Percentiles rank a stretch among this genome's conserved stretches.
These are phyloP conservation scores for Enteromius unitaeniatus DNA, from an alignment of 2,797 vertebrate genomes.

Conservation along the genomic window DNA sequence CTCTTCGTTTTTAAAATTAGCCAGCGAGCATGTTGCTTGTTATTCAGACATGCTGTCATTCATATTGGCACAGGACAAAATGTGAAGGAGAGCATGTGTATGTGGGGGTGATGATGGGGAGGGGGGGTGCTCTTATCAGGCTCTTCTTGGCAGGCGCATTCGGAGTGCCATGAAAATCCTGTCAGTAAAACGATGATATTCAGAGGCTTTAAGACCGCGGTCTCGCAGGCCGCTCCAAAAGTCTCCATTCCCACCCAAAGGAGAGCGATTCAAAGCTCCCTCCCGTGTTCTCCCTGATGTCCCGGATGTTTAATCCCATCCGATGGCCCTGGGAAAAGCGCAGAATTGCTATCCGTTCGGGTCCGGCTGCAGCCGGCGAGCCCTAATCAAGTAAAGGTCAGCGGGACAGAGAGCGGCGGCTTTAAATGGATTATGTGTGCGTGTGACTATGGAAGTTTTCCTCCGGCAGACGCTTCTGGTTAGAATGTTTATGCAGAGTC, in stretches of 20 bases:
- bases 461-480: conserved; percentile 44
- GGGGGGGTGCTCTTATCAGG: conserved; percentile 51
- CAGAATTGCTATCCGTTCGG: conserved; percentile 36
- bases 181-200: conserved; percentile 49
- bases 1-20: conserved; percentile 57
- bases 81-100: conserved; percentile 29
- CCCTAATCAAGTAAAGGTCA: conserved; percentile 59
- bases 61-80: conserved; percentile 47
- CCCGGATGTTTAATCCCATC: conserved; percentile 49
- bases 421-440: conserved; percentile 57
- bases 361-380: conserved; percentile 35
- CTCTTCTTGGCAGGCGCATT: conserved; percentile 52
- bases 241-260: conserved; percentile 43
- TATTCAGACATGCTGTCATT: conserved; percentile 57
- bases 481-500: conserved; percentile 31
- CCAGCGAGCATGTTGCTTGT: conserved; percentile 44
- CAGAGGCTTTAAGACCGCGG: conserved; percentile 2
- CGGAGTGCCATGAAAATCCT: conserved; percentile 51
- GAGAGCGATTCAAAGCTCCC: conserved; percentile 45
- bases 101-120: conserved; percentile 30
- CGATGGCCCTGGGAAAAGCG: conserved; percentile 25
- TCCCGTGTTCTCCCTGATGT: conserved; percentile 39
- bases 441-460: conserved; percentile 55
- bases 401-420: conserved; percentile 33
- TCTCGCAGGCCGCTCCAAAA: conserved; percentile 40